Evolutionary conservation across 2,797 vertebrate genomes (phyloP).

Genomic region (Tokudaia tokunoshimensis): DNA sequence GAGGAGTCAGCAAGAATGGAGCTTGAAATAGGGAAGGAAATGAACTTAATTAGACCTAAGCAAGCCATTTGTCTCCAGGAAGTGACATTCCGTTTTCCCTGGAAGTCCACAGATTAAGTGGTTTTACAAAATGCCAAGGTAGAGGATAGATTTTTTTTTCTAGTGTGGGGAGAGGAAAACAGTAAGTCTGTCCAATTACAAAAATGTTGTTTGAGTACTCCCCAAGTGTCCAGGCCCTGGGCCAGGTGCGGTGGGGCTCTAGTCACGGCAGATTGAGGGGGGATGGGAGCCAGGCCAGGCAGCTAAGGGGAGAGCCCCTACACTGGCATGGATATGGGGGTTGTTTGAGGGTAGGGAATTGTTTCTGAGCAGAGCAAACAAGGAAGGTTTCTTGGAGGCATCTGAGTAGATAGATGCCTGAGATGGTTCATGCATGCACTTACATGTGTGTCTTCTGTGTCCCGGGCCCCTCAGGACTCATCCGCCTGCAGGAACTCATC

Average conservation of each 20-base stretch:
- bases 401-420: not conserved
- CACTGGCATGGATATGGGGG: not conserved
- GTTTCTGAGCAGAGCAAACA: not conserved
- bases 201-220: not conserved
- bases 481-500: slow-evolving; percentile 98
- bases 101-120: slow-evolving; percentile 79
- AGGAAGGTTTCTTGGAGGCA: not conserved
- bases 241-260: not conserved
- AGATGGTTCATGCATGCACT: not conserved
- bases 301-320: not conserved
- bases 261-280: accelerated
- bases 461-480: slow-evolving; percentile 91
- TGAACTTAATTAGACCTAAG: slow-evolving; percentile 81
- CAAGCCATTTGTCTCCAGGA: slow-evolving; percentile 81
- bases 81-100: slow-evolving; percentile 81
- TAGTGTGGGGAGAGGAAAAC: slow-evolving; percentile 41
- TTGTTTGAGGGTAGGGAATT: not conserved
- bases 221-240: not conserved
- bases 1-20: slow-evolving; percentile 66
- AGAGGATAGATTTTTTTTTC: slow-evolving; percentile 56
- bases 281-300: not conserved
- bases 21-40: slow-evolving; percentile 59
- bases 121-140: slow-evolving; percentile 76
- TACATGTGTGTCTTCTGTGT: slow-evolving; percentile 70
- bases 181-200: slow-evolving; percentile 53